Evolutionary conservation across 1,140 invertebrate genomes (phyloP), one percentile per base, ranked within the genome.

Genomic region (Pogonus chalceus): DNA sequence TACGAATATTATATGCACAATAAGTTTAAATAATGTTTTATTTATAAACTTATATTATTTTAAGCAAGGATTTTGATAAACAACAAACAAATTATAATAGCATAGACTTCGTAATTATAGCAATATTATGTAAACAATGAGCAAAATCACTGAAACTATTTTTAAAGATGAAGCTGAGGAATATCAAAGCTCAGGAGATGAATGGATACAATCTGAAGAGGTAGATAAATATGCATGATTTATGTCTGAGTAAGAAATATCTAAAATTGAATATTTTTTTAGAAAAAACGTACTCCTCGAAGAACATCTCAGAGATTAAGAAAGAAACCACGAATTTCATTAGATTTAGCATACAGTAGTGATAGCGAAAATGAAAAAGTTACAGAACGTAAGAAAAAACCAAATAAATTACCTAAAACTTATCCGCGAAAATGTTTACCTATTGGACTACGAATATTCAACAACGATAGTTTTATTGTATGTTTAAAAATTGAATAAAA

Each of bases 161-260:
- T 43, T 16, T 9, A 65, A 68, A 55, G 66, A 68, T 43, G 66
- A 68, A 55, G 64, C 66, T 16, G 60, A 64, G 22, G 60, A 62
- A 23, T 68, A 62, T 51, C 60, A 68, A 49, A 68, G 66, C 26
- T 67, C 66, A 12, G 65, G 61, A 9, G 64, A 65, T 35, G 66
- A 68, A 56, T 68, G 66, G 66, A 16, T 43, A 31, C 4, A 31
- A 31, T 31, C 26, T 31, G 7, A 4, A 56, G 57, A 20, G 51
- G 49, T 31, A 37, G n/a, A n/a, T n/a, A 49, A 35, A 35, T 43
- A 2, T 60, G 62, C 46, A 56, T 64, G 53, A 58, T 58, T 22
- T 23, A 48, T 10, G 23, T 54, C 3, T 9, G n/a, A n/a, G n/a
- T 54, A 48, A 14, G 14, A 16, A 23, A 1, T 53, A 24, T 47